A percentile compares a stretch with the other conserved stretches of the same genome.
Conservation (phyloP, 2,113 vertebrate genomes). For the Rhea americana region DNA sequence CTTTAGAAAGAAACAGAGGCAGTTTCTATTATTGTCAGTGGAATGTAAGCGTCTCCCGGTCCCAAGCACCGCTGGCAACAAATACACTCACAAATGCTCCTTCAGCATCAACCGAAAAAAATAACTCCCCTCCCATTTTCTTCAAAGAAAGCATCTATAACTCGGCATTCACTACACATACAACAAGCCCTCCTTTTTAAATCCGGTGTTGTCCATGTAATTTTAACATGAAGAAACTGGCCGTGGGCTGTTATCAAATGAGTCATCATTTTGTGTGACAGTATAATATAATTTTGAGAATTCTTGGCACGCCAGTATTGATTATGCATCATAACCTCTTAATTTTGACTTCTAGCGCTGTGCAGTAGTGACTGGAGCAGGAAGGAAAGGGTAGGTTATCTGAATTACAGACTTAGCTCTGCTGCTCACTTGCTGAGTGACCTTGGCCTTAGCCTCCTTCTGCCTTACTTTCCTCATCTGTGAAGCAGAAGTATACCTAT, state of each 20-base stretch:
- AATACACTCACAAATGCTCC: constrained; percentile 60
- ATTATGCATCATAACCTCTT: constrained; percentile 66
- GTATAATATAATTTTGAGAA: constrained; percentile 53
- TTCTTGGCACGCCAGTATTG: constrained; percentile 51
- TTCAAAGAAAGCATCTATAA: constrained; percentile 58
- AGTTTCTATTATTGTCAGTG: constrained; percentile 61
- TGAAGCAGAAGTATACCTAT: not conserved
- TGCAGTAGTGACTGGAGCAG: not conserved
- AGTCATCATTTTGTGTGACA: constrained; percentile 64
- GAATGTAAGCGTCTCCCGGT: constrained; percentile 54
- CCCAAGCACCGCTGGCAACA: constrained; percentile 52
- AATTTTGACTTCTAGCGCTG: constrained; percentile 4
- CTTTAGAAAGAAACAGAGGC: constrained; percentile 62
- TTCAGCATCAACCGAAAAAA: constrained; percentile 67
- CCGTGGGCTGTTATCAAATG: constrained; percentile 34
- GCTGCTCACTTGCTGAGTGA: not conserved
- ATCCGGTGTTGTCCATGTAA: constrained; percentile 45
- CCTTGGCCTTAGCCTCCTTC: not conserved
- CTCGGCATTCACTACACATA: constrained; percentile 54
- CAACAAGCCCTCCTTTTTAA: constrained; percentile 61
- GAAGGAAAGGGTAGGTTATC: not conserved
- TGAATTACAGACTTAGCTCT: not conserved
- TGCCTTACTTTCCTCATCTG: not conserved
- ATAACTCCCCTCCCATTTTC: constrained; percentile 14
- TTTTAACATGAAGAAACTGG: constrained; percentile 61